Base-by-base conservation (phyloP, 2,797 vertebrate genomes). In the Vireo griseus region DNA sequence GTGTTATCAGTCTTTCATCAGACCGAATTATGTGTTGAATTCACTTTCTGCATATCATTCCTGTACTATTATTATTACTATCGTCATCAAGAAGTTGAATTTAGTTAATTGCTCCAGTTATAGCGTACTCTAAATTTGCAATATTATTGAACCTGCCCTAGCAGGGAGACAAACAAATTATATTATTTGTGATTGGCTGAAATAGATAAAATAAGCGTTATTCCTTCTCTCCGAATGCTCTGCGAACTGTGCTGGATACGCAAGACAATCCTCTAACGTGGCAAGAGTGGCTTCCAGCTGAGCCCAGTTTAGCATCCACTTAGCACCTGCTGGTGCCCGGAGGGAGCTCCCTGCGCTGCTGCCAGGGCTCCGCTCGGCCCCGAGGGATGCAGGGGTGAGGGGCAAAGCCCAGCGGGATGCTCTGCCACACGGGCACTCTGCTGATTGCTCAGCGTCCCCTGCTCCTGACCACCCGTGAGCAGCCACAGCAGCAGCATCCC, bases 271-370 rank as follows among this genome's bases (percentile, higher is more conserved):
- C 75, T 86, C 37, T 42, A 59, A 26, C 92, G 22, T 3, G 45
- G 91, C 68, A 73, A 20, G 57, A 90, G 78, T 29, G 76, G 75
- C 90, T 95, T 86, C 95, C 94, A 96, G 88, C 95, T 68, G 95
- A 82, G 92, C 31, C 61, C 67, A n/a, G 91, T 18, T 91, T 33
- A 91, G 90, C 88, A 26, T n/a, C 35, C 76, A 50, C 79, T 91
- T 21, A 62, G n/a, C 93, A 84, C 88, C 93, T 94, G 92, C 95
- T 77, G 90, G 73, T 76, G n/a, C 66, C 65, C 54, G 5, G 68
- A 19, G 82, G 77, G 74, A 89, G 85, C 75, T 93, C 87, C 77
- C 94, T 83, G 94, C 86, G 44, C 44, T 20, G 71, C 86, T 96
- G 94, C 96, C 96, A 86, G 93, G 87, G 42, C 79, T 55, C 74